Evolutionary conservation across 2,113 vertebrate genomes (phyloP).

Genomic region (Macquaria australasica): DNA sequence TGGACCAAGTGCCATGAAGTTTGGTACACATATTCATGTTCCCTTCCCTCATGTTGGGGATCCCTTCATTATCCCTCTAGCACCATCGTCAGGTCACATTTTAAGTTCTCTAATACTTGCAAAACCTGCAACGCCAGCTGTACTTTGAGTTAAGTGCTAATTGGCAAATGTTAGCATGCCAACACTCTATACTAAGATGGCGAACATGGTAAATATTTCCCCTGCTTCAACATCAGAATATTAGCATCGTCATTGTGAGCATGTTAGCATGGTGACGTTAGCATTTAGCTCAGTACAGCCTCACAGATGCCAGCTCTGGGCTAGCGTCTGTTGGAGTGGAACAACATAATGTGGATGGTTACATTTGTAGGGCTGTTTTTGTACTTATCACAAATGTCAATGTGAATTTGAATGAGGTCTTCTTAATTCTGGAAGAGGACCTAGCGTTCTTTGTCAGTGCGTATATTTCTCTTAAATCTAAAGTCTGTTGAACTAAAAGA

Average conservation of each 20-base stretch:
- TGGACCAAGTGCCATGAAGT: background rate
- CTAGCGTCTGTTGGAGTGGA: background rate
- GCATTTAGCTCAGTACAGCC: background rate
- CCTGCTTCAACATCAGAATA: too few species aligned
- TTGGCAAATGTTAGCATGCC: background rate
- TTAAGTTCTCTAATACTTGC: background rate
- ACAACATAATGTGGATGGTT: too few species aligned
- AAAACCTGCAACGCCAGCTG: too few species aligned
- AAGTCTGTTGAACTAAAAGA: background rate
- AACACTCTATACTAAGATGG: background rate
- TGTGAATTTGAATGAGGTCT: background rate
- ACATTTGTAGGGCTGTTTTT: background rate
- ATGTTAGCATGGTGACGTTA: too few species aligned
- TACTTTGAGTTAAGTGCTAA: background rate
- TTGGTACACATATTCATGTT: background rate
- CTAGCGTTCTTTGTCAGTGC: too few species aligned
- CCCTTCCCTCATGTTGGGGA: background rate
- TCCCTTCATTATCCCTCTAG: background rate
- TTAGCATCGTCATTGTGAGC: too few species aligned
- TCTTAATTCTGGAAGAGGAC: background rate
- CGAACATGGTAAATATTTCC: background rate
- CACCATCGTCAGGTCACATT: background rate
- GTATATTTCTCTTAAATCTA: background rate
- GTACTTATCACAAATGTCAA: background rate
- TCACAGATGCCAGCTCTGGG: background rate